Base-by-base conservation (phyloP, 2,113 vertebrate species). In the Brachyistius frenatus region DNA sequence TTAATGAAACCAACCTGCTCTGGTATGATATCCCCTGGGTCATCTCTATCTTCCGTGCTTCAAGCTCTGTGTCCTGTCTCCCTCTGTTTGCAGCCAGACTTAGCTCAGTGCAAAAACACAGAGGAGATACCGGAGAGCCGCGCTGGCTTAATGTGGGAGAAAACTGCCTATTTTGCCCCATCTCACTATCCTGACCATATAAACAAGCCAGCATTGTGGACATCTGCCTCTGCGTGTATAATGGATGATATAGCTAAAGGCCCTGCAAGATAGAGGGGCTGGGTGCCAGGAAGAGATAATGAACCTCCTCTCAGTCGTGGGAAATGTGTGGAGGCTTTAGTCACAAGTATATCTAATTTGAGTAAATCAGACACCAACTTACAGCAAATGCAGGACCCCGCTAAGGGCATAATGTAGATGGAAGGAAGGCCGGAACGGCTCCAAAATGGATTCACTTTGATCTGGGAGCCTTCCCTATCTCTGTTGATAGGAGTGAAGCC, bases 211-310 rank as follows among this genome's bases (percentile, higher is more conserved):
- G 86, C 76, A 89, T 89, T 88, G 87, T 92, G 90, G 91, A 91
- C 92, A 88, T 92, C 88, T 93, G 90, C 83, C 83, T 91, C 81
- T 14, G 65, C 84, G 83, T 93, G 86, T 90, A 90, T 94, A 91
- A 93, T 92, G 84, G 90, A 92, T 92, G 90, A 94, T 82, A 67
- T 90, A 81, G 89, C 91, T 92, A 73, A 90, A 88, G 90, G 91
- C 89, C 82, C 76, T 67, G 81, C 80, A 87, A 88, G 76, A 89
- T 80, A 78, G 74, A 85, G 85, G 65, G 86, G 79, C 80, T 76
- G 76, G 87, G 85, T 90, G 88, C 92, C 91, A 91, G 86, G 75
- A 86, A 87, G 85, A 91, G 82, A 92, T 94, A 91, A 91, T 82
- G 76, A 91, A 87, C 68, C 77, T 81, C 76, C 81, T 88, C 86